phyloP scores from a whole-genome alignment of 2,797 vertebrate species.

The Rhinatrema bivittatum region DNA sequence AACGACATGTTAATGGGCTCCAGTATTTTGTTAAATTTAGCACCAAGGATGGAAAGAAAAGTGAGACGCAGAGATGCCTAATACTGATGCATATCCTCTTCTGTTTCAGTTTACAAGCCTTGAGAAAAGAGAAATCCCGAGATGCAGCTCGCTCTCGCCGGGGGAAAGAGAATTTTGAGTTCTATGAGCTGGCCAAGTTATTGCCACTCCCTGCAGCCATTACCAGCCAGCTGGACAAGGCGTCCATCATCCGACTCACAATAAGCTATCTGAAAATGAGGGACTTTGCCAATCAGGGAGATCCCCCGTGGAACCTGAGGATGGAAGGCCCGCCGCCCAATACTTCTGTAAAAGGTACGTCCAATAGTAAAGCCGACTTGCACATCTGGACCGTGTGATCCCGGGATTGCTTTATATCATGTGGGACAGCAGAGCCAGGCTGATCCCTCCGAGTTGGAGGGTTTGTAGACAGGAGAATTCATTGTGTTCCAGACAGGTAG shows the following conservation, averaged over 20 bases:
- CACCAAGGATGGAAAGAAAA: too few relatives aligned
- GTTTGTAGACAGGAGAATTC: too few relatives aligned
- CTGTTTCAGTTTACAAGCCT: constrained; percentile 85
- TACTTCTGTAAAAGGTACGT: constrained; percentile 93
- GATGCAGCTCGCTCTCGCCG: constrained; percentile 91
- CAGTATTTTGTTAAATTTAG: too few relatives aligned
- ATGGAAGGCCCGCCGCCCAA: constrained; percentile 93
- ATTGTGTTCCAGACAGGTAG: too few relatives aligned
- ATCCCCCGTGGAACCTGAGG: constrained; percentile 93
- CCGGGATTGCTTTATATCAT: too few relatives aligned
- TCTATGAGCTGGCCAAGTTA: constrained; percentile 95
- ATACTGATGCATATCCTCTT: constrained; percentile 24
- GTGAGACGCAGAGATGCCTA: too few relatives aligned
- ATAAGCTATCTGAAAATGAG: constrained; percentile 99
- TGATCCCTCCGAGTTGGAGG: too few relatives aligned
- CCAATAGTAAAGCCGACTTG: constrained; percentile 49
- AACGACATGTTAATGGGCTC: too few relatives aligned
- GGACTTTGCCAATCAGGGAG: constrained; percentile 94
- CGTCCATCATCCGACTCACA: constrained; percentile 95
- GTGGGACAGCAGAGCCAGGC: too few relatives aligned
- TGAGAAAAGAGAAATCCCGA: constrained; percentile 96
- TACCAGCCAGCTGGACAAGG: constrained; percentile 96
- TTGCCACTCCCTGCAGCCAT: constrained; percentile 94
- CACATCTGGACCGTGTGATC: constrained; percentile 42
- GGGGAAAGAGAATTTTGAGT: constrained; percentile 97